Base-by-base conservation (phyloP, 2,797 vertebrate genomes). In the Fundulus diaphanus region DNA sequence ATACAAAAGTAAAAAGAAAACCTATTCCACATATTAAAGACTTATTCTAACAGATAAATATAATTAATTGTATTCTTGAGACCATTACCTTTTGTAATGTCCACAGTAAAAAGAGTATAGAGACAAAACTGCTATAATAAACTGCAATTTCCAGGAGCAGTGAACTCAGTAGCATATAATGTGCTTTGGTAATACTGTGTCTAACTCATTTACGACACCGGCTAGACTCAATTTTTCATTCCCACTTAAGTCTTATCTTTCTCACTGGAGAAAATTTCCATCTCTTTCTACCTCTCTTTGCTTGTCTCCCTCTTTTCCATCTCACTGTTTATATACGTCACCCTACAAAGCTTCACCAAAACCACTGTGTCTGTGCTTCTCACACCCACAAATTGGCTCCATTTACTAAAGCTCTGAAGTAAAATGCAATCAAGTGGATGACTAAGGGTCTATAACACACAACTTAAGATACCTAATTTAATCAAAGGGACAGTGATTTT, bases 401-500 rank as follows among this genome's bases (percentile, higher is more conserved):
- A 84, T 89, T 87, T 87, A 82, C 76, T 74, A 31, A 66, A 84
- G 77, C 78, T 83, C 76, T 67, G 79, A 77, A 77, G 74, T 74
- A 74, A 82, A 79, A 87, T 73, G 71, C 51, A 92, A 93, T 93
- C 84, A 82, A 92, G 89, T 79, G 82, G 46, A 76, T 72, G 81
- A 72, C 82, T 89, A 67, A 35, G 78, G 79, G 65, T 72, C 68
- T 75, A 73, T 77, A 76, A 24, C 70, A 76, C 84, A 80, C 59
- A 11, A 85, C 77, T 86, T 79, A 83, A 71, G 74, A 73, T 84
- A 82, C 68, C 77, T 92, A 88, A 92, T 93, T 90, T 71, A 87
- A 91, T 93, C 82, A 86, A 86, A 88, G 74, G 87, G 80, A 85
- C 83, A 61, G 42, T 85, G 88, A 92, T 90, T 92, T 80, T 11